Evolutionary conservation across 2,797 vertebrate genomes (phyloP).

Genomic region (Pithecia hirsuta): DNA sequence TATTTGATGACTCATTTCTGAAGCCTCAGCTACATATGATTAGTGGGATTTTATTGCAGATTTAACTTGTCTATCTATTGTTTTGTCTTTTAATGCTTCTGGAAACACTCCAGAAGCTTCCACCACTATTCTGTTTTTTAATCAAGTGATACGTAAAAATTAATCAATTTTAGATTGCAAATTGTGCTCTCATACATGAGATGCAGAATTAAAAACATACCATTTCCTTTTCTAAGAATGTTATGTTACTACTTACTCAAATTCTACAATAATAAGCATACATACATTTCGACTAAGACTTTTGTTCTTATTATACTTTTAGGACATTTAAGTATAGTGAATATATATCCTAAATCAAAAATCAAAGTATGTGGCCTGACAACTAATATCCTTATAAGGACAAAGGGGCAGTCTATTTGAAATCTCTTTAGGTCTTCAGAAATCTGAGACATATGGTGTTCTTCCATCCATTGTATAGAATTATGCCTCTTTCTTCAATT

Average conservation of each 20-base stretch:
- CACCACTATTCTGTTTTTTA: constrained; percentile 54
- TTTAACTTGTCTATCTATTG: constrained; percentile 66
- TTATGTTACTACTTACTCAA: constrained; percentile 32
- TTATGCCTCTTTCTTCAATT: constrained; percentile 2
- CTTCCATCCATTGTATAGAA: neutral
- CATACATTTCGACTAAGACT: neutral
- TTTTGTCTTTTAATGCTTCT: constrained; percentile 71
- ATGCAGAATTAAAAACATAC: neutral
- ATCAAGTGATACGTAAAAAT: constrained; percentile 27
- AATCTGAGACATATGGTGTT: neutral
- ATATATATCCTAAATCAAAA: neutral
- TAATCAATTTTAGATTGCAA: constrained; percentile 71
- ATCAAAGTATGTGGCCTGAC: neutral
- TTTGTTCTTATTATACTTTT: neutral
- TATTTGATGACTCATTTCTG: constrained; percentile 67
- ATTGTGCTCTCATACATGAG: neutral
- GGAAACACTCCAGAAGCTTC: constrained; percentile 59
- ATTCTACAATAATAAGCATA: neutral
- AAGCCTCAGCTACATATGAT: constrained; percentile 40
- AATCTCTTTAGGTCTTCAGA: neutral
- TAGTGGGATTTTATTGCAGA: constrained; percentile 52
- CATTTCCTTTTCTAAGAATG: neutral
- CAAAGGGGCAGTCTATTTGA: neutral
- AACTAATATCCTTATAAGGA: constrained; percentile 5
- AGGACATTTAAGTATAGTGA: constrained; percentile 1